These are phyloP conservation scores for Atherix ibis DNA, from an alignment of 2,888 invertebrate species.

Conservation along the genomic window DNA sequence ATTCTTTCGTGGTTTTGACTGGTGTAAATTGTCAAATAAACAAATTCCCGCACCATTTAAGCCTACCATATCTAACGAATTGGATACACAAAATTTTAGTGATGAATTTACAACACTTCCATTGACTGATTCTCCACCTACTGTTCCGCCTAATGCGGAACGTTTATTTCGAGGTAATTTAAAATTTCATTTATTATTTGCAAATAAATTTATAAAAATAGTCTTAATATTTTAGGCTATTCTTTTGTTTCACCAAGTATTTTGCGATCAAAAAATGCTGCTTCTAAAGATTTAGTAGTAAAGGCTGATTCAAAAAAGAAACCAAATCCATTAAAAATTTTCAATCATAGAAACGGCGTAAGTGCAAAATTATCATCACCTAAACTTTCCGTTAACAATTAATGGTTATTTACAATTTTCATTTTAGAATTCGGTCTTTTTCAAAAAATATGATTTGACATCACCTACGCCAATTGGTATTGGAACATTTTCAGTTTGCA, in stretches of 20 bases:
- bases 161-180: conserved; percentile 65
- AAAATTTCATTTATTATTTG: too few species aligned
- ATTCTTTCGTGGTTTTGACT: conserved; percentile 71
- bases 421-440: conserved; percentile 68
- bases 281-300: neutral
- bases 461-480: conserved; percentile 58
- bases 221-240: conserved; percentile 9
- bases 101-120: conserved; percentile 90
- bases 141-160: conserved; percentile 69
- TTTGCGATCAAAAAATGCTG: neutral
- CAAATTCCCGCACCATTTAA: conserved; percentile 75
- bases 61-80: conserved; percentile 69
- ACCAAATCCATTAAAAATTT: conserved; percentile 2
- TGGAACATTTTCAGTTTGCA: conserved; percentile 78
- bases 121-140: conserved; percentile 81
- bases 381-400: too few species aligned
- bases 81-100: conserved; percentile 92
- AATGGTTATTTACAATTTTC: too few species aligned
- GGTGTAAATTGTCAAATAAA: conserved; percentile 65
- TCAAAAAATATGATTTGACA: conserved; percentile 60
- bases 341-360: conserved; percentile 1
- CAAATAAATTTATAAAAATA: neutral
- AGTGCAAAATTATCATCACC: neutral
- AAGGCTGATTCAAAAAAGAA: neutral
- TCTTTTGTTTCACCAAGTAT: conserved; percentile 10